A percentile compares a stretch with the other conserved stretches of the same genome.
Evolutionary conservation across 2,797 vertebrate species (phyloP).

Genomic region (Silurus lanzhouensis): DNA sequence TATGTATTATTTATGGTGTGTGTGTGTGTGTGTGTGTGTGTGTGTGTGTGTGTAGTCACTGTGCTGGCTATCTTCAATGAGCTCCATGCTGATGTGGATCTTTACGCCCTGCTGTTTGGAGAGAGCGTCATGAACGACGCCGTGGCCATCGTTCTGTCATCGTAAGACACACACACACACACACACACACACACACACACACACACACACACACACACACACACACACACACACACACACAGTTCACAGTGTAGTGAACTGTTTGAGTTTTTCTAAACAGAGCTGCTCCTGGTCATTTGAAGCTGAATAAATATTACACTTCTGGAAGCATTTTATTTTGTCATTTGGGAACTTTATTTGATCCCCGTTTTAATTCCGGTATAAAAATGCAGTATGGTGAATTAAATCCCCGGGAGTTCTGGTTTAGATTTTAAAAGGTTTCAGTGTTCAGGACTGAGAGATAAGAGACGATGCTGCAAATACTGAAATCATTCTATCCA

Average conservation of each 20-base stretch:
- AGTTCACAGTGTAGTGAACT: background rate
- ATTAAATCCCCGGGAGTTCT: background rate
- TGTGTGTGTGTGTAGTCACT: slow-evolving; percentile 77
- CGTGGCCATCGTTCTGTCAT: slow-evolving; percentile 84
- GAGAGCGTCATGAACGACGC: slow-evolving; percentile 97
- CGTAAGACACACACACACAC: slow-evolving; percentile 24
- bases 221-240: background rate
- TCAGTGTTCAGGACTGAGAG: background rate
- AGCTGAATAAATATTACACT: background rate
- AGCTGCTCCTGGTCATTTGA: background rate
- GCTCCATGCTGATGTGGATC: slow-evolving; percentile 92
- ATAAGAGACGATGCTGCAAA: background rate
- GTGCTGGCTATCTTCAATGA: slow-evolving; percentile 98
- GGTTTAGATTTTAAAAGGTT: background rate
- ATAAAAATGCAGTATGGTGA: background rate
- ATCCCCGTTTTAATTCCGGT: background rate
- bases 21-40: slow-evolving; percentile 22
- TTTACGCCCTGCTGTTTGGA: slow-evolving; percentile 97
- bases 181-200: slow-evolving; percentile 6
- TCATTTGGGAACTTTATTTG: background rate
- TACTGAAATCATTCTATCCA: too few relatives aligned
- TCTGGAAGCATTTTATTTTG: background rate
- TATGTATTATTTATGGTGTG: slow-evolving; percentile 8
- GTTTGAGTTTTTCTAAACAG: background rate
- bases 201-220: background rate